A percentile compares a stretch with the other conserved stretches of the same genome.
Evolutionary conservation across 2,113 vertebrate species (phyloP).

Genomic region (Actinemys pallida): DNA sequence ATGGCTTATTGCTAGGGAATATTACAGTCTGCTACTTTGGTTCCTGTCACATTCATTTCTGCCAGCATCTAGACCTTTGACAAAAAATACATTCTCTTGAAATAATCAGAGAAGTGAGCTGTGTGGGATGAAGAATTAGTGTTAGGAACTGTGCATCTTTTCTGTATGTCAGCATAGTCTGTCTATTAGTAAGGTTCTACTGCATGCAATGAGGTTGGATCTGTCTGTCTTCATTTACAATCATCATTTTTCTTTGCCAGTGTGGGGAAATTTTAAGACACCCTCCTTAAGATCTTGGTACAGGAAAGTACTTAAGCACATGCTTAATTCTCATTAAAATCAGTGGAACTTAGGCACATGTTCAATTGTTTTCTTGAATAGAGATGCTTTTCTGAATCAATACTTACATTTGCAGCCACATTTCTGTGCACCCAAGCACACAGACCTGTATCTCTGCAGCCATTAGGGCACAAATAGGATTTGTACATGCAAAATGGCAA

Average conservation of each 20-base stretch:
- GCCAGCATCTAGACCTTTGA: not conserved
- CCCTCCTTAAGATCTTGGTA: not conserved
- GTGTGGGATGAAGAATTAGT: not conserved
- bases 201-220: not conserved
- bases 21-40: not conserved
- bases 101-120: not conserved
- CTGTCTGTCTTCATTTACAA: not conserved
- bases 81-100: not conserved
- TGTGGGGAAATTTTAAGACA: not conserved
- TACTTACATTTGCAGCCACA: not conserved
- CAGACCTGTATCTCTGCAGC: not conserved
- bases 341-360: not conserved
- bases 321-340: conserved; percentile 7
- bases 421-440: not conserved
- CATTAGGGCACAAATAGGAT: conserved; percentile 17
- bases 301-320: not conserved
- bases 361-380: not conserved
- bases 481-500: conserved; percentile 57
- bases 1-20: too few relatives aligned
- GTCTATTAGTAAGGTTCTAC: not conserved
- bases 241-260: not conserved
- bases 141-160: not conserved
- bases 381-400: not conserved
- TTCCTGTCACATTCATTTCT: not conserved
- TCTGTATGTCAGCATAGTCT: not conserved